Base-by-base conservation (phyloP, 1,140 invertebrate genomes). In the Cotesia vestalis region DNA sequence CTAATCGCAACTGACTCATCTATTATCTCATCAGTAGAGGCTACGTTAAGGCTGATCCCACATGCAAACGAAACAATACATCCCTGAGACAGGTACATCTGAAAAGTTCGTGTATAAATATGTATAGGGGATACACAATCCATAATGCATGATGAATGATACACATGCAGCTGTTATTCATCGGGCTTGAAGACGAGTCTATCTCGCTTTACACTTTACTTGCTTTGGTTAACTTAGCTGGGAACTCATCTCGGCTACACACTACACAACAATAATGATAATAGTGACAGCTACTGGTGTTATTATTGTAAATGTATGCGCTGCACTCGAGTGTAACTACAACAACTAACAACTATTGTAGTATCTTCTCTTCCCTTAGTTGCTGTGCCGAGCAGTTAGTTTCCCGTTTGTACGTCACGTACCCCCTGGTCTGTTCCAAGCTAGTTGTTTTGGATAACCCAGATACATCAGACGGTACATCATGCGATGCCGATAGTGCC, bases 1-100 rank as follows among this genome's bases (percentile, higher is more conserved):
- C 80, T 84, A 82, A 81, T 84, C 81, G 82, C 80, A 76, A 78
- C 67, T 74, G 62, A 81, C 77, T 84, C 80, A 84, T 84, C 81
- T 81, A 77, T 81, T 82, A 83, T 81, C 81, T 80, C 77, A 76
- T 46, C 40, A 46, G 74, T 62, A 6, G n/a, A 27, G 14, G 11
- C 36, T 62, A 62, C 2, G 36, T 14, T 62, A 62, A 4, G 4
- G n/a, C 35, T 62, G 9, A 38, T 36, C 11, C 34, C n/a, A 3
- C n/a, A 35, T 35, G 12, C 27, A 27, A 1, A 27, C 34, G 5
- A 4, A 27, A 20, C 34, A 61, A 11, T 14, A 9, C 53, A n/a
- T 55, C 53, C 53, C 17, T 6, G 5, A 9, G 5, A 55, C 53
- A 55, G 40, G 40, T 46, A 46, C 5, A 2, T 11, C 6, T 46